Evolutionary conservation across 2,888 invertebrate species (phyloP).

Genomic region (Achlya flavicornis): DNA sequence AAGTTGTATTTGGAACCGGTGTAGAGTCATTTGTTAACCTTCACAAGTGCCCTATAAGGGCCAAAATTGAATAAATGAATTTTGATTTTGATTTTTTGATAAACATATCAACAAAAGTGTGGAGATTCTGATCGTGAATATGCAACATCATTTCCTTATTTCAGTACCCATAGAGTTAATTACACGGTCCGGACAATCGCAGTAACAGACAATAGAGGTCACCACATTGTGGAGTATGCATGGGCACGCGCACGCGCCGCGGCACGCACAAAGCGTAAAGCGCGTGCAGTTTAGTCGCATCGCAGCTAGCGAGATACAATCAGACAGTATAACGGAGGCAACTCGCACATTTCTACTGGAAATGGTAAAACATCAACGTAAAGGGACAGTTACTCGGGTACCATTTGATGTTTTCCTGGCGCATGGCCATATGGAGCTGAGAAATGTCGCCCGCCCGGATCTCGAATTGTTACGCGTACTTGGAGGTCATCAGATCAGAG

Average conservation of each 20-base stretch:
- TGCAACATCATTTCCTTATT: background rate
- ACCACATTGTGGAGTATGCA: conserved; percentile 7
- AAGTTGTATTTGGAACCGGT: no score
- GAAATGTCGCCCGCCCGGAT: conserved; percentile 7
- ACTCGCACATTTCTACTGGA: conserved; percentile 7
- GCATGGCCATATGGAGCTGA: conserved; percentile 9
- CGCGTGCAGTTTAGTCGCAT: conserved; percentile 2
- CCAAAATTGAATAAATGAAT: no score
- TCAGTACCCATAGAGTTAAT: background rate
- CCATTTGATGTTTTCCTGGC: conserved; percentile 8
- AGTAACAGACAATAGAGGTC: conserved; percentile 9
- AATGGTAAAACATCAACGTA: conserved; percentile 10
- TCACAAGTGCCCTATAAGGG: no score
- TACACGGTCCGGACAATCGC: conserved; percentile 7
- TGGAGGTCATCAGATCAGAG: background rate
- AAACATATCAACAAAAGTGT: background rate
- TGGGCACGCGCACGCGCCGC: conserved; percentile 6
- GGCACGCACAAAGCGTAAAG: conserved; percentile 8
- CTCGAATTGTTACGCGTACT: background rate
- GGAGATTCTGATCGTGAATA: background rate
- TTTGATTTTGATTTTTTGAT: no score
- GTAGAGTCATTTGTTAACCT: no score
- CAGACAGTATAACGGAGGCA: conserved; percentile 1
- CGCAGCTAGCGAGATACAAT: background rate
- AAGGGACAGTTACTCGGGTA: conserved; percentile 9